Conservation (phyloP, 2,888 invertebrate species). For the Ptychoptera albimana region DNA sequence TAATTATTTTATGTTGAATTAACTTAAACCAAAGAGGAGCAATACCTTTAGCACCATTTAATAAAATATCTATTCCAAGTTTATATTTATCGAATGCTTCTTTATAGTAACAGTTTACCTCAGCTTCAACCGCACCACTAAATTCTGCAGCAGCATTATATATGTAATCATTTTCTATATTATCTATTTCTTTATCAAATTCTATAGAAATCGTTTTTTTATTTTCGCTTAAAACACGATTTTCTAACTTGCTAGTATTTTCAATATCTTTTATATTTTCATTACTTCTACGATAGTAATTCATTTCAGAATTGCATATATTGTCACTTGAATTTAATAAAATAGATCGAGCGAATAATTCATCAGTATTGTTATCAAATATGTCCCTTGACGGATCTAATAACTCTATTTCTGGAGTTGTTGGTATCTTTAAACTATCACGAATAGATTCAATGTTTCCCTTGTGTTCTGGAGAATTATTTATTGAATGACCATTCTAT, state of each 20-base stretch:
- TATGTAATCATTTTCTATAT: slow-evolving; percentile 21
- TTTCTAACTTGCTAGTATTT: background rate
- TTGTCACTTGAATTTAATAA: no score
- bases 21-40: background rate
- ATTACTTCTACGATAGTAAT: no score
- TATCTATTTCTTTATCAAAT: background rate
- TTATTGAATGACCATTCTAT: slow-evolving; percentile 15
- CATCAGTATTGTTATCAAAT: background rate
- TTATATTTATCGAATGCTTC: slow-evolving; percentile 25
- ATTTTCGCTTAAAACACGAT: background rate
- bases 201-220: background rate
- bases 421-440: slow-evolving; percentile 20
- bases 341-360: no score
- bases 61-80: slow-evolving; percentile 24
- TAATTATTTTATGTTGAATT: background rate
- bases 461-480: slow-evolving; percentile 10
- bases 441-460: slow-evolving; percentile 21
- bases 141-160: slow-evolving; percentile 30
- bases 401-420: slow-evolving; percentile 12
- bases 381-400: slow-evolving; percentile 18
- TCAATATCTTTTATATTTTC: no score
- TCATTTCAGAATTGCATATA: no score
- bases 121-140: slow-evolving; percentile 28
- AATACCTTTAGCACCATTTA: slow-evolving; percentile 22
- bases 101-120: slow-evolving; percentile 25